A percentile compares a stretch with the other conserved stretches of the same genome.
phyloP scores from a whole-genome alignment of 2,113 vertebrate species.

The Ciconia stormi region DNA sequence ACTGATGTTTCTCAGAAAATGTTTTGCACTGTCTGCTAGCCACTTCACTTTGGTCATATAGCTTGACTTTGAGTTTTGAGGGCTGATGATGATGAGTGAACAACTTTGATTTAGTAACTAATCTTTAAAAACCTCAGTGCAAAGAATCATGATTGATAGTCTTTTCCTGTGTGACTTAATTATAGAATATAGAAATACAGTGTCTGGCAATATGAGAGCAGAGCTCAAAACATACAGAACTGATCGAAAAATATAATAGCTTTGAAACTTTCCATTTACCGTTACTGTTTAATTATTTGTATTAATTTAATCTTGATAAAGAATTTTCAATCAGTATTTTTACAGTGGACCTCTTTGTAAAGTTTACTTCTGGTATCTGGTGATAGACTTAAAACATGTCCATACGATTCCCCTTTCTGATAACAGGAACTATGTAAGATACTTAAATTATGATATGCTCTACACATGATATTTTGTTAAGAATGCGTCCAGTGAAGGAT shows the following conservation, averaged over 20 bases:
- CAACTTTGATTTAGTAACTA: background rate
- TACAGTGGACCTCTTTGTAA: background rate
- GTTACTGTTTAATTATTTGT: background rate
- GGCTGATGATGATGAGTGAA: background rate
- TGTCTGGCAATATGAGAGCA: background rate
- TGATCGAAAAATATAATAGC: background rate
- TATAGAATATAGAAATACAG: background rate
- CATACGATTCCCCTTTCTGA: background rate
- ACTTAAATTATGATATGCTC: background rate
- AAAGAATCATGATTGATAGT: background rate
- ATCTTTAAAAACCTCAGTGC: background rate
- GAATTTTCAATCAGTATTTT: background rate
- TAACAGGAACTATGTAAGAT: background rate
- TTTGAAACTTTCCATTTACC: background rate
- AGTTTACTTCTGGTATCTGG: background rate
- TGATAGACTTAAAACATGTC: background rate
- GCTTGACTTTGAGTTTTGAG: background rate
- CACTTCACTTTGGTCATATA: background rate
- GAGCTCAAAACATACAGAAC: background rate
- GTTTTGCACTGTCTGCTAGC: background rate
- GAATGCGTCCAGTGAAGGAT: background rate
- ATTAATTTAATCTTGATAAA: background rate
- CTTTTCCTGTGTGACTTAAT: background rate
- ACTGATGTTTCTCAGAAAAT: background rate
- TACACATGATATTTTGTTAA: background rate